Evolutionary conservation across 1,140 invertebrate species (phyloP).

Genomic region (Diploscapter pachys): DNA sequence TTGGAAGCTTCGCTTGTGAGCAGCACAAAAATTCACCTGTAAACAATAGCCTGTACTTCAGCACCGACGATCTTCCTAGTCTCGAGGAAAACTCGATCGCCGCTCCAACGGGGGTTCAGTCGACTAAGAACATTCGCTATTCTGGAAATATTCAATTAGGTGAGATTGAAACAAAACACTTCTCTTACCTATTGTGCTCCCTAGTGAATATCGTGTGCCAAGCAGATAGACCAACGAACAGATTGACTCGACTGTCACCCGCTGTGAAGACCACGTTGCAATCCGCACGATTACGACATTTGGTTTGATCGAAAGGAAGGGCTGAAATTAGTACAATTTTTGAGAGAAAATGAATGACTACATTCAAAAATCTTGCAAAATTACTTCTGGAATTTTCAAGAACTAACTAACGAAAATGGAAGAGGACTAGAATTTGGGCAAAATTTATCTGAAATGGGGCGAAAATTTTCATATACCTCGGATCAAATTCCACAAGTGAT

Average conservation of each 20-base stretch:
- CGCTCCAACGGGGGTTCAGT: conserved; percentile 54
- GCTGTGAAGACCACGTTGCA: conserved; percentile 56
- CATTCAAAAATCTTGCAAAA: background rate
- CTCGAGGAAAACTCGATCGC: conserved; percentile 60
- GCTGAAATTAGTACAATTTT: conserved; percentile 20
- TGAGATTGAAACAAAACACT: conserved; percentile 25
- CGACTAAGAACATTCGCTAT: conserved; percentile 47
- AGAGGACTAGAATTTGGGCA: no score
- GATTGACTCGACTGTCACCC: conserved; percentile 55
- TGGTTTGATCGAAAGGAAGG: conserved; percentile 52
- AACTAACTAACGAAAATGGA: background rate
- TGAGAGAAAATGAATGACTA: background rate
- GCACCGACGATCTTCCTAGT: conserved; percentile 64
- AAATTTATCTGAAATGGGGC: no score
- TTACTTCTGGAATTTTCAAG: background rate
- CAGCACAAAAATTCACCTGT: conserved; percentile 24
- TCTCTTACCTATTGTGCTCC: conserved; percentile 51
- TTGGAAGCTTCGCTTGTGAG: background rate
- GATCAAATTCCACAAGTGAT: no score
- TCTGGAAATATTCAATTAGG: conserved; percentile 34
- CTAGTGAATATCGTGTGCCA: conserved; percentile 56
- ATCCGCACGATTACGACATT: conserved; percentile 41
- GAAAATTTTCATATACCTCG: no score
- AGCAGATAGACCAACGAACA: conserved; percentile 54
- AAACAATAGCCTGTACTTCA: conserved; percentile 55